phyloP scores from a whole-genome alignment of 2,113 vertebrate genomes.

The Turnix velox region DNA sequence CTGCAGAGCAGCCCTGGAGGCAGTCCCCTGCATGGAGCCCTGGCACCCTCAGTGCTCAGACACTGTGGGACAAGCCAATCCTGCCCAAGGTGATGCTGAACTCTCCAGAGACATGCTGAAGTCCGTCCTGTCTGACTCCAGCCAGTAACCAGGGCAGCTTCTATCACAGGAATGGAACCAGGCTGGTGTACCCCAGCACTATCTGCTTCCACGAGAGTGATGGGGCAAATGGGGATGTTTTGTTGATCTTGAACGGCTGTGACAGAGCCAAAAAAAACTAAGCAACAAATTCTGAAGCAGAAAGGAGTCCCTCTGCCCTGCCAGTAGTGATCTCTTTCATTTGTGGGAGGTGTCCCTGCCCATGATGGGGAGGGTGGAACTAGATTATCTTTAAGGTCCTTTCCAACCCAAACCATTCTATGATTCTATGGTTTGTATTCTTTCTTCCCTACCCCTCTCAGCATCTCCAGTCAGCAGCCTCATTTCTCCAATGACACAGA shows the following conservation, averaged over 20 bases:
- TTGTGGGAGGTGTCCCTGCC: no score
- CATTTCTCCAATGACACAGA: not conserved
- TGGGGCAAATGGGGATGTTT: no score
- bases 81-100: not conserved
- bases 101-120: not conserved
- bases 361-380: no score
- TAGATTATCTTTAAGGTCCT: no score
- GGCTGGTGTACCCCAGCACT: not conserved
- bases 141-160: not conserved
- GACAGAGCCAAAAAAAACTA: not conserved
- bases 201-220: not conserved
- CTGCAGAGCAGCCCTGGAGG: not conserved
- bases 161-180: not conserved
- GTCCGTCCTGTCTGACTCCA: not conserved
- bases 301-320: not conserved
- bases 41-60: not conserved
- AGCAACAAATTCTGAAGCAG: not conserved
- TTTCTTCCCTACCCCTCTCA: not conserved
- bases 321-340: not conserved
- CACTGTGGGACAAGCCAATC: fast-evolving
- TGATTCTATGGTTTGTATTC: no score
- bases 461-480: not conserved
- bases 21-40: not conserved
- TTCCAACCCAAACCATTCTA: no score
- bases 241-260: not conserved